Evolutionary conservation across 2,797 vertebrate species (phyloP).

Genomic region (Coccyzus lansbergi): DNA sequence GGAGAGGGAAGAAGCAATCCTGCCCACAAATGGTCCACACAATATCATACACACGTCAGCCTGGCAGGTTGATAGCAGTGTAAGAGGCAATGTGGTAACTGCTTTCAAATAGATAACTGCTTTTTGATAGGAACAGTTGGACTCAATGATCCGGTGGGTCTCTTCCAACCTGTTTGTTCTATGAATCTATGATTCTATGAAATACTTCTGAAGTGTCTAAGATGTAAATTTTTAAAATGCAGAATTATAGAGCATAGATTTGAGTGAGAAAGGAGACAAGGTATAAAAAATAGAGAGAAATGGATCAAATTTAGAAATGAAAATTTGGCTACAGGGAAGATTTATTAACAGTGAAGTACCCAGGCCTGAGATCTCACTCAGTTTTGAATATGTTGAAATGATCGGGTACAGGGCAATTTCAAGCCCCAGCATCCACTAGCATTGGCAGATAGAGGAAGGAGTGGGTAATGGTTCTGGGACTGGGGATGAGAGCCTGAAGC

Average conservation of each 20-base stretch:
- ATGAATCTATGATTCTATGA: too few species aligned
- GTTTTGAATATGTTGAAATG: background rate
- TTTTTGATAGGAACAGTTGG: too few species aligned
- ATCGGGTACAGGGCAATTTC: background rate
- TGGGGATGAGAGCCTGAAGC: rapidly evolving
- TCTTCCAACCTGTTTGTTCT: too few species aligned
- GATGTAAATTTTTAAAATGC: background rate
- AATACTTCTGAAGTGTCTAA: background rate
- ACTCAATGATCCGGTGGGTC: too few species aligned
- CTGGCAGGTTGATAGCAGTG: background rate
- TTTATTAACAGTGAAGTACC: background rate
- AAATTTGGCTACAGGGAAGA: background rate
- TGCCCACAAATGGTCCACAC: background rate
- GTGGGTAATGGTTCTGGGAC: rapidly evolving
- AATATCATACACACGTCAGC: background rate
- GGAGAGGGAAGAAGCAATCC: background rate
- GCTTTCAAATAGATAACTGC: background rate
- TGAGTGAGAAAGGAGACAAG: background rate
- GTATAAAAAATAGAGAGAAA: background rate
- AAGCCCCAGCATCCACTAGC: background rate
- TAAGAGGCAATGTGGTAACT: background rate
- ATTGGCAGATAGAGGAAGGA: background rate
- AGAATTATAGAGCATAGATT: background rate
- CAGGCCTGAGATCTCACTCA: background rate
- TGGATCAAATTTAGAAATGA: background rate